Evolutionary conservation across 2,888 invertebrate genomes (phyloP).

Genomic region (Drosophila paucipuncta): DNA sequence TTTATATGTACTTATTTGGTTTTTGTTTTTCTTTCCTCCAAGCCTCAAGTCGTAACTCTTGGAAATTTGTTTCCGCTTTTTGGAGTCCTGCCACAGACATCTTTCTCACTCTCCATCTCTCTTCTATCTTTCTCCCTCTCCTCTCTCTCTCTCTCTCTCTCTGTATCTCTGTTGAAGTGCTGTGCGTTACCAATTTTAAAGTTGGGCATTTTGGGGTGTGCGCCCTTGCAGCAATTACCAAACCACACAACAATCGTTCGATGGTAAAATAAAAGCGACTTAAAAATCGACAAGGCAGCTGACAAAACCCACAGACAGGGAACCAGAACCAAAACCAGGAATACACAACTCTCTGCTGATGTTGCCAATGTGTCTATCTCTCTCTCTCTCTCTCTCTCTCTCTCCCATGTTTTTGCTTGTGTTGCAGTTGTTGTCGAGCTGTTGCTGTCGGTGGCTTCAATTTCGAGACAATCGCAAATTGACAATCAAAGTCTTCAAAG

Average conservation of each 20-base stretch:
- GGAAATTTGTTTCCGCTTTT: slow-evolving; percentile 75
- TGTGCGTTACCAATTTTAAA: slow-evolving; percentile 78
- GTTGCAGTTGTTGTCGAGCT: slow-evolving; percentile 24
- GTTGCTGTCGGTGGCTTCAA: slow-evolving; percentile 65
- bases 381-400: slow-evolving; percentile 4
- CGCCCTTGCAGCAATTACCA: slow-evolving; percentile 77
- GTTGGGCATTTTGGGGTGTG: slow-evolving; percentile 60
- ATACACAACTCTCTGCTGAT: slow-evolving; percentile 46
- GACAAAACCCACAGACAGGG: slow-evolving; percentile 58
- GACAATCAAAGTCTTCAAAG: slow-evolving; percentile 81
- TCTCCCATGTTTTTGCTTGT: slow-evolving; percentile 6
- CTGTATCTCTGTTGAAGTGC: slow-evolving; percentile 1
- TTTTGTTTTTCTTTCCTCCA: background rate
- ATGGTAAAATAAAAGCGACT: slow-evolving; percentile 79
- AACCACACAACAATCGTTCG: slow-evolving; percentile 80
- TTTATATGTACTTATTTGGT: slow-evolving; percentile 22
- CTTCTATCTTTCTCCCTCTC: background rate
- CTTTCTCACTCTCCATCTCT: slow-evolving; percentile 12
- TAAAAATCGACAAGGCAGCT: slow-evolving; percentile 78
- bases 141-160: slow-evolving; percentile 2
- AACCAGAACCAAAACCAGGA: slow-evolving; percentile 26
- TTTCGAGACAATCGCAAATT: slow-evolving; percentile 80
- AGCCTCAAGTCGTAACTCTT: slow-evolving; percentile 64
- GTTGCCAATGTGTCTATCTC: slow-evolving; percentile 23
- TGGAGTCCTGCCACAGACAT: slow-evolving; percentile 43